Evolutionary conservation across 2,797 vertebrate genomes (phyloP).

Genomic region (Manis crassicaudata): DNA sequence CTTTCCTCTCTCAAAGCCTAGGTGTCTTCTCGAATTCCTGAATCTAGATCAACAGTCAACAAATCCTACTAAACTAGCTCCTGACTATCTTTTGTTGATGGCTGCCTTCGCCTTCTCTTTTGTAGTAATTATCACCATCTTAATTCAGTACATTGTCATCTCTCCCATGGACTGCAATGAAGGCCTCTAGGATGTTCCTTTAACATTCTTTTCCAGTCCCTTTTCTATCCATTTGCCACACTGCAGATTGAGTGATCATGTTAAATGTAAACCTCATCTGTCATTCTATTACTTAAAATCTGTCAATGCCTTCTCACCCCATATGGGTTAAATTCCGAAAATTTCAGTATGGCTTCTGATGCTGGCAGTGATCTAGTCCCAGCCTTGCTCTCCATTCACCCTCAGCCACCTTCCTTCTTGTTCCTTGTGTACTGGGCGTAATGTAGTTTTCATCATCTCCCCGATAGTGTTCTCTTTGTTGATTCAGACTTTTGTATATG

Average conservation of each 20-base stretch:
- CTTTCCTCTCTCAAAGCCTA: neutral
- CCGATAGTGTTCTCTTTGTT: neutral
- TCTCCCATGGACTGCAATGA: neutral
- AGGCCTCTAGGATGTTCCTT: neutral
- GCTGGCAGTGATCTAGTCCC: neutral
- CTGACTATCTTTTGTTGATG: neutral
- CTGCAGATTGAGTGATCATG: neutral
- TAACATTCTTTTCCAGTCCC: neutral
- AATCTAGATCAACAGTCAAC: neutral
- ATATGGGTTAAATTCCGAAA: neutral
- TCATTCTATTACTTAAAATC: conserved; percentile 22
- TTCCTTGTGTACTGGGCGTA: neutral
- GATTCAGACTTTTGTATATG: neutral
- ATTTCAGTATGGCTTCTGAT: neutral
- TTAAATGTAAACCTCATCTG: neutral
- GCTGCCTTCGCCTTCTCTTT: neutral
- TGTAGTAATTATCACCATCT: neutral
- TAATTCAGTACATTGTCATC: neutral
- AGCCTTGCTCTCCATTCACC: neutral
- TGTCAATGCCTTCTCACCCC: neutral
- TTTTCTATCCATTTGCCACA: neutral
- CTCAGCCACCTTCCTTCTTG: neutral
- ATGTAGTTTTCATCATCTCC: neutral
- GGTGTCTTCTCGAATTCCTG: neutral
- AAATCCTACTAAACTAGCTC: neutral